Evolutionary conservation across 1,140 invertebrate genomes (phyloP), one percentile per base, ranked within the genome.

Genomic region (Lutraria rhynchaena): DNA sequence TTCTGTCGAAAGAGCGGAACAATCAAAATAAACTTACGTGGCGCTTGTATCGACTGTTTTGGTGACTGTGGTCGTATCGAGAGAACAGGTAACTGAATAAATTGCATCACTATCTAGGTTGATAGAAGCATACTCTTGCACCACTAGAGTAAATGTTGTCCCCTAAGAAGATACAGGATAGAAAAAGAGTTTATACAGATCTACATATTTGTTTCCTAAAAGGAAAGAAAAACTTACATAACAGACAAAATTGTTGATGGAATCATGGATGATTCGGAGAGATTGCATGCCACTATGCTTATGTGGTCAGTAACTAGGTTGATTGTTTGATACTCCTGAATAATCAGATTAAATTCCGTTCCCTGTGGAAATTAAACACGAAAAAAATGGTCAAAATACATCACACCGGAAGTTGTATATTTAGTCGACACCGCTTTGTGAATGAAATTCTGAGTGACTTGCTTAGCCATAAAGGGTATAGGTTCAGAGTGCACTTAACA

Each of bases 101-200:
- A 71, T 57, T 17, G 17, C n/a, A 51, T 71, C 69, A 55, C 27
- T 37, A 22, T 22, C 27, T 4, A 37, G 19, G 29, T 71, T 71
- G 9, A 71, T 57, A 17, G 49, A 51, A n/a, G 69, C 9, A 24
- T 71, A 71, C 24, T 71, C 69, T 57, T 71, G 69, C 9, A 71
- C 51, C 19, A 71, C 69, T 31, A 71, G 5, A 29, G 35, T 53
- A 44, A 71, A 71, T 22, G 13, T 4, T 4, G 69, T 55, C 29
- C 53, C 69, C 69, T 71, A 31, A 17, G 27, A 27, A 57, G 24
- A 71, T 33, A 29, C 29, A 31, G 49, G 11, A 37, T 7, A 57
- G 51, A 35, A 13, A 57, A 17, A 9, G 24, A 57, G 13, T 22
- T 33, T 53, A 57, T 29, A 11, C 24, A 55, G 27, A 27, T 27